These are phyloP conservation scores for Perca flavescens DNA, from an alignment of 2,113 vertebrate species.

Conservation along the genomic window DNA sequence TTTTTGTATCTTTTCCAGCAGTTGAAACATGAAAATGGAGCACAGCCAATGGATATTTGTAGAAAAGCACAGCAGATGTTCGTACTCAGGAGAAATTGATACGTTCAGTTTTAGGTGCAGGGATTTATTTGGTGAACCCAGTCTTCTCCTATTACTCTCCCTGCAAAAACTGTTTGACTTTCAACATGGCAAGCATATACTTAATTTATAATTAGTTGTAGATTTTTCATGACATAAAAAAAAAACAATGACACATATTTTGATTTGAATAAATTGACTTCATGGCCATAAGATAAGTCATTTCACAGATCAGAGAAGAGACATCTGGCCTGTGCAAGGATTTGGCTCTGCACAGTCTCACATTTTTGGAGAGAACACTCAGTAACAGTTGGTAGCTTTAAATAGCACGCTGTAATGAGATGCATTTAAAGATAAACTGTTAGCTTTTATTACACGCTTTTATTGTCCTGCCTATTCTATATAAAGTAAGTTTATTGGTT, in stretches of 20 bases:
- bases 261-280: neutral
- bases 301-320: neutral
- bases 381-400: conserved; percentile 55
- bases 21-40: conserved; percentile 23
- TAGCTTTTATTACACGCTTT: conserved; percentile 7
- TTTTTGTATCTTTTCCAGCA: neutral
- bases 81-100: neutral
- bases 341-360: conserved; percentile 57
- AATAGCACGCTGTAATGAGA: conserved; percentile 49
- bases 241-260: too few relatives aligned
- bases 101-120: neutral
- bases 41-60: neutral
- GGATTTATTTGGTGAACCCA: neutral
- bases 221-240: neutral
- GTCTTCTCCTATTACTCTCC: neutral
- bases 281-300: conserved; percentile 5
- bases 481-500: neutral
- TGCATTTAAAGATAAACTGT: conserved; percentile 39
- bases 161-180: neutral
- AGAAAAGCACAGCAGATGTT: conserved; percentile 6
- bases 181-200: neutral
- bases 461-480: rapidly evolving
- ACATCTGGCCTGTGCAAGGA: conserved; percentile 20
- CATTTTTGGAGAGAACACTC: conserved; percentile 77
- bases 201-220: neutral